phyloP scores from a whole-genome alignment of 2,797 vertebrate genomes.

The Syncerus caffer region DNA sequence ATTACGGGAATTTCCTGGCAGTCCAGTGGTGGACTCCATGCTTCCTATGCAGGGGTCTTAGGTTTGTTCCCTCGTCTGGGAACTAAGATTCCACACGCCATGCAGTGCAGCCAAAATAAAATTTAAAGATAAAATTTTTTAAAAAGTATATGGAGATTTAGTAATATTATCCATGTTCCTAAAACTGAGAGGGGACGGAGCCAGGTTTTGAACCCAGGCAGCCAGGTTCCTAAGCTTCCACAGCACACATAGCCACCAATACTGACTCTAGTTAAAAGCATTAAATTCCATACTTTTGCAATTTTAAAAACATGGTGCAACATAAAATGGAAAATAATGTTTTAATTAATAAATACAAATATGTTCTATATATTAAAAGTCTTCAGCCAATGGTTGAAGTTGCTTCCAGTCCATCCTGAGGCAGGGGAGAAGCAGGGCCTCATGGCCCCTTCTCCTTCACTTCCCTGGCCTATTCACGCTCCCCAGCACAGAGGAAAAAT shows the following conservation, averaged over 20 bases:
- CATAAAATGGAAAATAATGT: background rate
- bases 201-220: background rate
- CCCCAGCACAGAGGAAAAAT: slow-evolving; percentile 40
- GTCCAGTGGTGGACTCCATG: background rate
- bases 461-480: background rate
- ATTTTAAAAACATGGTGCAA: background rate
- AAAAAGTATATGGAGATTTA: background rate
- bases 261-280: background rate
- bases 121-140: background rate
- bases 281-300: background rate
- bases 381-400: background rate
- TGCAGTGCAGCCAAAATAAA: background rate
- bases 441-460: fast-evolving
- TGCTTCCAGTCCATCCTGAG: background rate
- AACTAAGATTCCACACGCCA: background rate
- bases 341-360: background rate
- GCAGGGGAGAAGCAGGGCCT: background rate
- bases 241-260: background rate
- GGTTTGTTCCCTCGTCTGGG: background rate
- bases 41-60: background rate
- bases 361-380: background rate
- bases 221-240: background rate
- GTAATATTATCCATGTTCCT: background rate
- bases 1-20: background rate
- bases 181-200: background rate